phyloP scores from a whole-genome alignment of 2,113 vertebrate species.

The Hemiscyllium ocellatum region DNA sequence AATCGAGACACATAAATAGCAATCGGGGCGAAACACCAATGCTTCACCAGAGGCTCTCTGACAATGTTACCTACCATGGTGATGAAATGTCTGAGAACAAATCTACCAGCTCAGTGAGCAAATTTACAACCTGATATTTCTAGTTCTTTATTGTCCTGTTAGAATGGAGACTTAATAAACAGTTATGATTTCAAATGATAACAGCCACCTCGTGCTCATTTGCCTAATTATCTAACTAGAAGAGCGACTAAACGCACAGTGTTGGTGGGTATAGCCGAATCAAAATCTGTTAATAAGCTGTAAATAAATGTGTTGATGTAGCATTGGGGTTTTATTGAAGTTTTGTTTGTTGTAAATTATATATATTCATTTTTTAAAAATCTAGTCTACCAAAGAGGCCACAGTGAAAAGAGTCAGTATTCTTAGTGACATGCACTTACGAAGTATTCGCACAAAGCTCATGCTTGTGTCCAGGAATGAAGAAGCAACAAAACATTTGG shows the following conservation, averaged over 20 bases:
- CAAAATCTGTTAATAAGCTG: background rate
- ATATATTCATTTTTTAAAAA: constrained; percentile 8
- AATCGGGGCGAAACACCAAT: too few relatives aligned
- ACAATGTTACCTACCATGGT: too few relatives aligned
- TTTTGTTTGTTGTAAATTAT: background rate
- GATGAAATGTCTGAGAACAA: too few relatives aligned
- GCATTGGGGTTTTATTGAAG: background rate
- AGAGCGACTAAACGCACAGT: background rate
- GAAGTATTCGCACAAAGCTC: constrained; percentile 72
- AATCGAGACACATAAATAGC: too few relatives aligned
- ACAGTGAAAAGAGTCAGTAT: constrained; percentile 73
- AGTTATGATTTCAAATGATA: background rate
- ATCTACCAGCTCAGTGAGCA: too few relatives aligned
- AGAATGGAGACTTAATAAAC: background rate
- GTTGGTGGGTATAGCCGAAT: background rate
- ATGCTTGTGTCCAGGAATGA: constrained; percentile 75
- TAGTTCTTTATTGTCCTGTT: background rate
- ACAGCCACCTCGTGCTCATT: background rate
- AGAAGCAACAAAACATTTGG: constrained; percentile 73
- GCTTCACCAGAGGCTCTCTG: too few relatives aligned
- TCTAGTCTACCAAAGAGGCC: constrained; percentile 68
- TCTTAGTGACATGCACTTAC: constrained; percentile 73
- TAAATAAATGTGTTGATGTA: background rate
- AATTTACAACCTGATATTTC: too few relatives aligned
- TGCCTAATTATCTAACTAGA: background rate